Percentiles rank a stretch among this genome's conserved stretches.
phyloP scores from a whole-genome alignment of 2,888 invertebrate genomes.

The Callinectes sapidus region DNA sequence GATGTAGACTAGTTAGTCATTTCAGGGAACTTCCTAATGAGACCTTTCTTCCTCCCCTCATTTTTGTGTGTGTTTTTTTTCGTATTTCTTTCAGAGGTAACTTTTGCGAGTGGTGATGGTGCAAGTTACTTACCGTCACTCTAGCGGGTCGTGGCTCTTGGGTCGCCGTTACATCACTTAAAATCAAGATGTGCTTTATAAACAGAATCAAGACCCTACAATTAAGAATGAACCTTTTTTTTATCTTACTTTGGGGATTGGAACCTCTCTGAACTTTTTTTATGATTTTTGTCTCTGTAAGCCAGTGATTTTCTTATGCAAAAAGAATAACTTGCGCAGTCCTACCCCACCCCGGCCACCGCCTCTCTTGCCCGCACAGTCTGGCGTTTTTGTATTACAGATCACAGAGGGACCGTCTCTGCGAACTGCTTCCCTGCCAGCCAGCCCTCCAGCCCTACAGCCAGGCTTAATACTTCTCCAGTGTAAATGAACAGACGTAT shows the following conservation, averaged over 20 bases:
- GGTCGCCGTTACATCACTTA: not conserved
- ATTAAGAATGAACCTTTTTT: too few relatives aligned
- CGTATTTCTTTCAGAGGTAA: not conserved
- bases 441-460: not conserved
- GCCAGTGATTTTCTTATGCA: not conserved
- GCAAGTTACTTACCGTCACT: not conserved
- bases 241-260: too few relatives aligned
- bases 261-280: too few relatives aligned
- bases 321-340: not conserved
- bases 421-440: not conserved
- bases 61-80: not conserved
- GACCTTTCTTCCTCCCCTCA: not conserved
- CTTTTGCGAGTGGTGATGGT: not conserved
- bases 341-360: not conserved
- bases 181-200: not conserved
- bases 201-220: too few relatives aligned
- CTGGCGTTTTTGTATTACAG: not conserved
- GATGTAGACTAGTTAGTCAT: slow-evolving; percentile 6
- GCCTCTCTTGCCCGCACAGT: not conserved
- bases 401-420: not conserved
- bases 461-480: not conserved
- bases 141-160: not conserved
- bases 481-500: slow-evolving; percentile 33
- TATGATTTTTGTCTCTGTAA: too few relatives aligned
- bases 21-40: not conserved